These are phyloP conservation scores for Meghimatium bilineatum DNA, from an alignment of 2,888 invertebrate genomes.

Conservation along the genomic window DNA sequence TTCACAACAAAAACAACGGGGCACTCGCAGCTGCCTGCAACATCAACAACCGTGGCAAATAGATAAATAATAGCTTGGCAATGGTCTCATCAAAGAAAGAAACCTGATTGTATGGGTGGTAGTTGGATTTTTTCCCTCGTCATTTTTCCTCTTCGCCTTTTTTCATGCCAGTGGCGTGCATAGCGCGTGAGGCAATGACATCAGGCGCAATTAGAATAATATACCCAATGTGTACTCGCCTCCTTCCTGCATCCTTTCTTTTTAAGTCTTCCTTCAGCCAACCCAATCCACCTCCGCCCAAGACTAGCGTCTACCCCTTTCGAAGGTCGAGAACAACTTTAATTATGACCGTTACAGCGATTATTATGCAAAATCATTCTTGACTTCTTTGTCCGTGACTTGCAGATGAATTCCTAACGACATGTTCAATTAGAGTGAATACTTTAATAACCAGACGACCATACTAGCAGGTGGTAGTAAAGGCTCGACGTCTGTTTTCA, in stretches of 20 bases:
- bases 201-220: constrained; percentile 36
- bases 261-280: constrained; percentile 8
- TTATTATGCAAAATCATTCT: constrained; percentile 47
- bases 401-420: constrained; percentile 49
- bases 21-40: constrained; percentile 38
- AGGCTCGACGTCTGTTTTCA: constrained; percentile 26
- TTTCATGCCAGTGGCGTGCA: constrained; percentile 10
- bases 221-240: constrained; percentile 30
- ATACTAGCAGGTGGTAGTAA: constrained; percentile 37
- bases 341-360: constrained; percentile 49
- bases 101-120: constrained; percentile 23
- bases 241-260: constrained; percentile 14
- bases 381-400: constrained; percentile 32
- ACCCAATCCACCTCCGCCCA: constrained; percentile 16
- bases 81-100: constrained; percentile 39
- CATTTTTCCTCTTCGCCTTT: not conserved
- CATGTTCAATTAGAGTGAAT: constrained; percentile 43
- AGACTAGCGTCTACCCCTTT: constrained; percentile 17
- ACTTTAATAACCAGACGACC: constrained; percentile 38
- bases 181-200: constrained; percentile 35
- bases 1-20: constrained; percentile 42
- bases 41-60: constrained; percentile 47
- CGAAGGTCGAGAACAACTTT: constrained; percentile 36
- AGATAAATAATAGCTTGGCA: constrained; percentile 49
- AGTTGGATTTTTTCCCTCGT: constrained; percentile 23